phyloP scores from a whole-genome alignment of 2,888 invertebrate genomes.

The Rotaria macrura region DNA sequence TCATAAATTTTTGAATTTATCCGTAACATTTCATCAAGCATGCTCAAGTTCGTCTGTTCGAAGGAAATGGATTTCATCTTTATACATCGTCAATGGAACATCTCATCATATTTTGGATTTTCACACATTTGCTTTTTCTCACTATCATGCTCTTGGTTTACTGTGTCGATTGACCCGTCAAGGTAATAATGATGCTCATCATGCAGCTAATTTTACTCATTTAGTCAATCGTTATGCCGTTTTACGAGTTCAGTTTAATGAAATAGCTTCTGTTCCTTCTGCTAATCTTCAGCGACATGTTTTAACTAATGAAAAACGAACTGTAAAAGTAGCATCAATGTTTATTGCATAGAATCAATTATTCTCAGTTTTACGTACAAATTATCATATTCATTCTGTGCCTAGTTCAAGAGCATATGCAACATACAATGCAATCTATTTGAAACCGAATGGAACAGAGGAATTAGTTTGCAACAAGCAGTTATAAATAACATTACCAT shows the following conservation, averaged over 20 bases:
- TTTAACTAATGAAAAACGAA: not conserved
- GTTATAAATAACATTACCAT: not conserved
- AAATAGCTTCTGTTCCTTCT: not conserved
- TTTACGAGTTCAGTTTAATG: no score
- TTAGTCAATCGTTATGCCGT: not conserved
- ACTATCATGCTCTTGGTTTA: not conserved
- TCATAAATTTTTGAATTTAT: not conserved
- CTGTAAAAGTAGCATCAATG: not conserved
- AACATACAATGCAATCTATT: not conserved
- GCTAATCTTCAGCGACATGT: not conserved
- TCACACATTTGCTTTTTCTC: not conserved
- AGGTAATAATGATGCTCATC: not conserved
- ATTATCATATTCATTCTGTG: not conserved
- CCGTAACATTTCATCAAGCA: not conserved
- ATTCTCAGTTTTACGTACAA: not conserved
- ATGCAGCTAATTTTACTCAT: not conserved
- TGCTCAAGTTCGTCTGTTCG: not conserved
- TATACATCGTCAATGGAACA: not conserved
- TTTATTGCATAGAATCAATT: not conserved
- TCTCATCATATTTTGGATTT: not conserved
- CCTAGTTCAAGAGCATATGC: not conserved
- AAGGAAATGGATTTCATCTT: not conserved
- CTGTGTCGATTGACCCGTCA: not conserved
- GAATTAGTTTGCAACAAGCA: not conserved
- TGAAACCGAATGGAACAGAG: not conserved